Evolutionary conservation across 2,797 vertebrate species (phyloP).

Genomic region (Tinamus major): DNA sequence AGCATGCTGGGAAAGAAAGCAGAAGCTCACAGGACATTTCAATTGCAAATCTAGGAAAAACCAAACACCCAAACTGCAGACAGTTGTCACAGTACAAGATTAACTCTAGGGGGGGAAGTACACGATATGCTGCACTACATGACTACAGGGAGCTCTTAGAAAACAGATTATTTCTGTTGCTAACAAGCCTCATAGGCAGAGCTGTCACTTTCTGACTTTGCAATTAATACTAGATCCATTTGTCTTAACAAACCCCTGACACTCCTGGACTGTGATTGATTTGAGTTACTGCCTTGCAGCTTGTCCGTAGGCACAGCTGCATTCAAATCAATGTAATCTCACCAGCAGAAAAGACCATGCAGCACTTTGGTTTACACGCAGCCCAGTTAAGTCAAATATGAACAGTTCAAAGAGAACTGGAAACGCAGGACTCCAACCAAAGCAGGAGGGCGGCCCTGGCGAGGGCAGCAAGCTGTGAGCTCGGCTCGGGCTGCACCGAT

Average conservation of each 20-base stretch:
- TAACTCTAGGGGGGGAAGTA: background rate
- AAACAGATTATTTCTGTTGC: background rate
- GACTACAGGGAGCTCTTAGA: background rate
- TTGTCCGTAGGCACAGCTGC: background rate
- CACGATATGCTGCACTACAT: accelerated
- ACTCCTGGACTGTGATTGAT: background rate
- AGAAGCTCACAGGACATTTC: background rate
- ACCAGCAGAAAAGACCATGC: background rate
- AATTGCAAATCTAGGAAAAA: background rate
- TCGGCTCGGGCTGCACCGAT: background rate
- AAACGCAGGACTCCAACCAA: background rate
- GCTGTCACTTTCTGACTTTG: background rate
- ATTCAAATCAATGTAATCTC: background rate
- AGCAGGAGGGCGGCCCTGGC: background rate
- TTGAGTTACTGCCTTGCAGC: background rate
- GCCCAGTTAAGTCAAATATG: background rate
- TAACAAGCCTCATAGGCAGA: background rate
- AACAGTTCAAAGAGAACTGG: background rate
- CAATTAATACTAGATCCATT: background rate
- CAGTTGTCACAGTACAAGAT: background rate
- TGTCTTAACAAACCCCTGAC: background rate
- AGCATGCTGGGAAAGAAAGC: background rate
- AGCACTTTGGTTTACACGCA: background rate
- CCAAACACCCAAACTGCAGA: background rate
- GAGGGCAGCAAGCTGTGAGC: accelerated